Evolutionary conservation across 1,140 invertebrate genomes (phyloP), one percentile per base, ranked within the genome.

Genomic region (Pomacea maculata): DNA sequence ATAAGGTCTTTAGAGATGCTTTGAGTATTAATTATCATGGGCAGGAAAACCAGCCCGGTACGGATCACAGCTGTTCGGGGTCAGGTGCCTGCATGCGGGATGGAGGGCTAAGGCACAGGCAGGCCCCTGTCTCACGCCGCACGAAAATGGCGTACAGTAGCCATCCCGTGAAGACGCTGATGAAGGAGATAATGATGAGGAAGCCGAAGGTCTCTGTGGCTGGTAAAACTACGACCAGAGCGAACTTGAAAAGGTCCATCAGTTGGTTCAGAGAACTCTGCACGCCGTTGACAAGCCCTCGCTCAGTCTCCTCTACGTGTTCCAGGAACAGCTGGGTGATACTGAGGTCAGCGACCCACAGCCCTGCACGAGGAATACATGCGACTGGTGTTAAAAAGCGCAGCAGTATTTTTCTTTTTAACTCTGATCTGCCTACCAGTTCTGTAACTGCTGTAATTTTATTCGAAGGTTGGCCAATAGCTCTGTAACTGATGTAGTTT

Each of bases 291-390:
- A 94, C 90, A 19, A 92, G 88, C 15, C 93, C 93, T 54, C 93
- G 83, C 79, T 93, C 87, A 29, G 82, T 79, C 82, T 94, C 93
- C 10, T 83, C 85, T 12, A 94, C 92, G n/a, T 86, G 85, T 85
- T 94, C 93, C 85, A 94, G 92, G 83, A 94, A 89, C 14, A 94
- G 89, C 85, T 94, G 94, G 19, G 92, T 93, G n/a, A 94, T 91
- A 19, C 90, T 91, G 45, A 94, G 85, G 87, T 94, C 94, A 0
- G 92, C 91, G 54, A 93, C 90, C 94, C 93, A 94, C 10, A 94
- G 83, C 61, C 92, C 92, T 87, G 83, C 55, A n/a, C 73, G 64
- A 61, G 65, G 68, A 65, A 55, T 45, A 45, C 34, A 45, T 1
- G 34, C 6, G 34, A 45, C 34, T 45, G 34, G 34, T 45, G 34